Evolutionary conservation across 2,888 invertebrate species (phyloP), one percentile per base, ranked within the genome.

Genomic region (Ceratothoa steindachneri): DNA sequence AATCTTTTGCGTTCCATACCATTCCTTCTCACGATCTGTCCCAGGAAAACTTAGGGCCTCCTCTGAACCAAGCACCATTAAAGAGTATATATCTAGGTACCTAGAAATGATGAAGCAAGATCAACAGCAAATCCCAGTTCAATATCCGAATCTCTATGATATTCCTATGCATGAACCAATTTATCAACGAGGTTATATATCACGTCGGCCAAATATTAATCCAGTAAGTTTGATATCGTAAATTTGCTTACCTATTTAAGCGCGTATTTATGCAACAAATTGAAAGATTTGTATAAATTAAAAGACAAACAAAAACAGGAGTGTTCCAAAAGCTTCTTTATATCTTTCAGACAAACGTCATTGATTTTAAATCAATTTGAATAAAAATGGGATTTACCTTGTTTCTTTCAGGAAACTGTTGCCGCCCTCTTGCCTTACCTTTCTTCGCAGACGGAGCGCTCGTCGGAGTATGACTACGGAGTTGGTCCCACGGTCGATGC

Each of bases 381-480:
- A n/a, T n/a, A n/a, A n/a, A n/a, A n/a, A n/a, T n/a, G n/a, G n/a
- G n/a, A n/a, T n/a, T n/a, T n/a, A n/a, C n/a, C n/a, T n/a, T n/a
- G n/a, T n/a, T n/a, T n/a, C n/a, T n/a, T 41, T 15, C 28, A 76
- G 76, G 76, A 76, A 53, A 67, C 73, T 28, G 29, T 76, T 30
- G 76, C 73, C 2, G 76, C 73, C 12, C 29, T 70, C 12, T 71
- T 73, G 7, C 73, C 73, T 2, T 70, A 68, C 73, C 70, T 73
- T 51, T 66, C 67, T 27, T 55, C 31, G 15, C 64, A 55, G n/a
- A 65, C 55, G 7, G 51, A n/a, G 9, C 1, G 71, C 29, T 67
- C 69, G 71, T 75, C 71, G 53, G 68, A 31, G 24, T 67, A 75
- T 71, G 55, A 75, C 31, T 73, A 76, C 24, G 24, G 2, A 12